Conservation (phyloP, 2,113 vertebrate species). For the Psittacus erithacus region DNA sequence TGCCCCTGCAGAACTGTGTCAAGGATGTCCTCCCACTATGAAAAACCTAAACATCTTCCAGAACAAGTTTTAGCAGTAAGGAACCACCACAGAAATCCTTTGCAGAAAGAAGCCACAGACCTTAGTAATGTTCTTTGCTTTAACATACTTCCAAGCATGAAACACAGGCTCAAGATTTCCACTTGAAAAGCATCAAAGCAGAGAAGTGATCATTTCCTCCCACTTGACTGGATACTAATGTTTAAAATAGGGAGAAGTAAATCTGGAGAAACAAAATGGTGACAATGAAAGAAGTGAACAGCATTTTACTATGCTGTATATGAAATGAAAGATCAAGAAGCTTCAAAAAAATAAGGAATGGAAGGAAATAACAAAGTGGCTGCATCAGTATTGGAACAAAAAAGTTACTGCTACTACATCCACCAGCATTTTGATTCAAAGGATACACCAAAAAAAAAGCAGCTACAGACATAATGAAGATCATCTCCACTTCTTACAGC, state of each 20-base stretch:
- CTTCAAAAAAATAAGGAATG: not conserved
- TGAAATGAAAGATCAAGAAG: not conserved
- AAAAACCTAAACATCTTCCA: not conserved
- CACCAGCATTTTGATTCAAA: not conserved
- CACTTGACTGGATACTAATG: not conserved
- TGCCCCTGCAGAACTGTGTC: not conserved
- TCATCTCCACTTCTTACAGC: not conserved
- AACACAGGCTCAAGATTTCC: not conserved
- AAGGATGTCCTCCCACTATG: not conserved
- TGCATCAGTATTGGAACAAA: not conserved
- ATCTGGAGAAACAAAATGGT: not conserved
- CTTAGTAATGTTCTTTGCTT: not conserved
- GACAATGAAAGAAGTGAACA: not conserved
- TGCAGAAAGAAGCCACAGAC: not conserved
- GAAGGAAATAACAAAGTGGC: not conserved
- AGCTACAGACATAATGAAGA: not conserved
- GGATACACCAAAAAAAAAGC: not conserved
- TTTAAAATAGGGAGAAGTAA: not conserved
- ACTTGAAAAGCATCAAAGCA: not conserved
- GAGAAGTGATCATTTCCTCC: not conserved
- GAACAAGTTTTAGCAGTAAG: not conserved
- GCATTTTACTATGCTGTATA: not conserved
- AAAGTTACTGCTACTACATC: not conserved
- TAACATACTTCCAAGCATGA: accelerated
- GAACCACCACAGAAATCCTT: not conserved